Percentiles rank a stretch among this genome's conserved stretches.
These are phyloP conservation scores for Ommatoiulus sabulosus DNA, from an alignment of 2,888 invertebrate species.

Conservation along the genomic window DNA sequence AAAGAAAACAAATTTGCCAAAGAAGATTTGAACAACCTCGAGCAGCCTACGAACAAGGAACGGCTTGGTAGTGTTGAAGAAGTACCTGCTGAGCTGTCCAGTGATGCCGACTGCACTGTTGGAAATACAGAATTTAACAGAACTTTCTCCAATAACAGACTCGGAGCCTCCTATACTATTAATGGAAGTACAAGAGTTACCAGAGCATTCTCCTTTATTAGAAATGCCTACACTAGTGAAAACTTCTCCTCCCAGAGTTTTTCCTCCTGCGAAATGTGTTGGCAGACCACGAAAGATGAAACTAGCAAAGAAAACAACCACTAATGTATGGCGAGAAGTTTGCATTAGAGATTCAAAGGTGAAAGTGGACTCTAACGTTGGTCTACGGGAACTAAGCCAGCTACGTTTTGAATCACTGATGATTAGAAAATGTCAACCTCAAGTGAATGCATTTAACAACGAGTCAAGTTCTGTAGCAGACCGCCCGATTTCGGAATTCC, in stretches of 20 bases:
- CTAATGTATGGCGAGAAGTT: background rate
- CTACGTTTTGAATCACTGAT: background rate
- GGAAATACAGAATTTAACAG: background rate
- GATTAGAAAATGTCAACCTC: background rate
- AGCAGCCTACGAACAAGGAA: background rate
- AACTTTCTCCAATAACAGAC: background rate
- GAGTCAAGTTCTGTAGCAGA: background rate
- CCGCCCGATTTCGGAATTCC: background rate
- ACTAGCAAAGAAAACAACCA: background rate
- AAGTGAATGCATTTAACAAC: background rate
- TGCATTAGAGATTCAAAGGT: background rate
- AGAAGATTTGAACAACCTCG: background rate
- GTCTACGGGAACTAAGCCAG: background rate
- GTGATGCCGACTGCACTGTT: background rate
- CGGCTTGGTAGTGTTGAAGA: background rate
- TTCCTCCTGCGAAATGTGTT: background rate
- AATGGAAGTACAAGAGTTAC: background rate
- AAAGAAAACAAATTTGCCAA: background rate
- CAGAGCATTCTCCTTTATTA: background rate
- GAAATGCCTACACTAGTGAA: background rate
- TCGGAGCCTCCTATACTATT: background rate
- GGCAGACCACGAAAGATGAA: background rate
- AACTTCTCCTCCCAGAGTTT: background rate
- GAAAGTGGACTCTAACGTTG: background rate
- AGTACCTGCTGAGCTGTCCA: background rate